These are phyloP conservation scores for Microplitis manilae DNA, from an alignment of 2,888 invertebrate genomes.

Conservation along the genomic window DNA sequence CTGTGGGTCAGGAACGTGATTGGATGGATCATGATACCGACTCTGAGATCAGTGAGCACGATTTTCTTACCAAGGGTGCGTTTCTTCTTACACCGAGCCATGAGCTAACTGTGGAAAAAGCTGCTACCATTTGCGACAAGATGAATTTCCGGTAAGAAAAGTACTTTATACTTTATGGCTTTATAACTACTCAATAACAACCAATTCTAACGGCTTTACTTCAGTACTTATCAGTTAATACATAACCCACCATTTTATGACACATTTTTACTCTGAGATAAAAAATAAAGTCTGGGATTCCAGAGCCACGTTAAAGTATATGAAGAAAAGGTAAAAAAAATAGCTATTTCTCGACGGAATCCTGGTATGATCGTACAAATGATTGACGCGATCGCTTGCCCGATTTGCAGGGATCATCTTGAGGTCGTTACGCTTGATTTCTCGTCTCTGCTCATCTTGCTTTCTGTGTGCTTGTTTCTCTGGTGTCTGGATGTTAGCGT, in stretches of 20 bases:
- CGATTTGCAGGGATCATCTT: conserved; percentile 21
- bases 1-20: conserved; percentile 73
- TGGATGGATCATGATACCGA: conserved; percentile 79
- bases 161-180: conserved; percentile 3
- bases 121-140: conserved; percentile 89
- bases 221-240: neutral
- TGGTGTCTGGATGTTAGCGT: neutral
- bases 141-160: conserved; percentile 79
- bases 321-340: too few relatives aligned
- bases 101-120: conserved; percentile 89
- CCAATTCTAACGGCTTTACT: conserved; percentile 2
- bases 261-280: neutral
- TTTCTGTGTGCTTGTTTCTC: conserved; percentile 20
- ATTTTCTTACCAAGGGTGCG: conserved; percentile 86
- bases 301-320: neutral
- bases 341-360: neutral
- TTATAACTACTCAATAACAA: too few relatives aligned
- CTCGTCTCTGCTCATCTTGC: conserved; percentile 10
- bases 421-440: conserved; percentile 39
- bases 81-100: conserved; percentile 89
- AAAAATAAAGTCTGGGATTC: neutral
- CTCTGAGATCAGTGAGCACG: conserved; percentile 83
- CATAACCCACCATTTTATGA: neutral
- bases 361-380: conserved; percentile 16
- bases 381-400: conserved; percentile 16